A percentile compares a stretch with the other conserved stretches of the same genome.
These are phyloP conservation scores for Gastrophysa polygoni DNA, from an alignment of 2,888 invertebrate species.

Conservation along the genomic window DNA sequence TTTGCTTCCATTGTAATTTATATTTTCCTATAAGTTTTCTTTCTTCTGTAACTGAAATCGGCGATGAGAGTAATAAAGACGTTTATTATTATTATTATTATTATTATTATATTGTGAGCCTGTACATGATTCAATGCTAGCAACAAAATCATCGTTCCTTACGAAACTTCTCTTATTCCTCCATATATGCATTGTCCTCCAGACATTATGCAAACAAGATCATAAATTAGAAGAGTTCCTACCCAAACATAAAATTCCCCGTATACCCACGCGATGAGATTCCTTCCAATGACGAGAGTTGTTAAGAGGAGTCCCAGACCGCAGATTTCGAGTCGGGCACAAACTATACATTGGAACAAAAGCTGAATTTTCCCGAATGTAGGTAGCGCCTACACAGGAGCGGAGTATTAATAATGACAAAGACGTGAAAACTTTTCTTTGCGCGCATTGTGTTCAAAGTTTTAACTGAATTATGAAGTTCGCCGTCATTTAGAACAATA, in stretches of 20 bases:
- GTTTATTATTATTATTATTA: too few relatives aligned
- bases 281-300: conserved; percentile 16
- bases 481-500: conserved; percentile 41
- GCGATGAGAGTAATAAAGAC: too few relatives aligned
- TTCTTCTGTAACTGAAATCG: too few relatives aligned
- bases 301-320: conserved; percentile 6
- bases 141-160: too few relatives aligned
- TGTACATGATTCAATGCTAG: too few relatives aligned
- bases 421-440: conserved; percentile 30
- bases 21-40: too few relatives aligned
- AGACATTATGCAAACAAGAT: not conserved
- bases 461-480: conserved; percentile 45
- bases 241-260: not conserved
- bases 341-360: conserved; percentile 30
- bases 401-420: conserved; percentile 34
- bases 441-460: conserved; percentile 40
- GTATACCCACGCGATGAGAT: not conserved
- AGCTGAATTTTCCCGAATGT: conserved; percentile 28
- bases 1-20: too few relatives aligned
- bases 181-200: too few relatives aligned
- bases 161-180: too few relatives aligned
- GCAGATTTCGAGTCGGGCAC: conserved; percentile 5
- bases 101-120: too few relatives aligned
- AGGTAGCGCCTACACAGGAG: conserved; percentile 30
- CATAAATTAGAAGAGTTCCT: not conserved